Evolutionary conservation across 1,140 invertebrate species (phyloP).

Genomic region (Agraylea sexmaculata): DNA sequence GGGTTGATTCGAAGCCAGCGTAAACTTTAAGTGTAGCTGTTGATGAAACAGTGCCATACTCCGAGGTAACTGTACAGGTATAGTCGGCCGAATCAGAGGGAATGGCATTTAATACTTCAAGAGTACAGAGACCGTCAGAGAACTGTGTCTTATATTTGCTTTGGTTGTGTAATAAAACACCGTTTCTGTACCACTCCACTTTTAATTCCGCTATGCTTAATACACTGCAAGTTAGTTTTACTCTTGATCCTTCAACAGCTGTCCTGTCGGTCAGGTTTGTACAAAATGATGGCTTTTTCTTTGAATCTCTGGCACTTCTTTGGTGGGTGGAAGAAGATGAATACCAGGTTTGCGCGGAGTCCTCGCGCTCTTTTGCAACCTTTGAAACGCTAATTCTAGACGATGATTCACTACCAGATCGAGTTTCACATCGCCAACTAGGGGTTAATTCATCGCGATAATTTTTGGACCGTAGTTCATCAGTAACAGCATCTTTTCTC

Average conservation of each 20-base stretch:
- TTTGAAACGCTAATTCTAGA: conserved; percentile 2
- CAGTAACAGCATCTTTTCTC: not conserved
- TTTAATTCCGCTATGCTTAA: conserved; percentile 68
- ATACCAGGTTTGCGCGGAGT: conserved; percentile 1
- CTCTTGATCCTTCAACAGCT: conserved; percentile 55
- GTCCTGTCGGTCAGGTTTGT: conserved; percentile 67
- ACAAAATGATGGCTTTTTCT: conserved; percentile 67
- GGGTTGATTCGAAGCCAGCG: conserved; percentile 53
- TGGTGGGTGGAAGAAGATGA: conserved; percentile 20
- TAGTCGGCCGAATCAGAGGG: conserved; percentile 61
- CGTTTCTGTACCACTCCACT: conserved; percentile 76
- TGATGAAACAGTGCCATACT: conserved; percentile 54
- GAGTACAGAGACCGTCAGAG: conserved; percentile 55
- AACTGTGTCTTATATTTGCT: conserved; percentile 45
- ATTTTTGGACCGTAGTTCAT: not conserved
- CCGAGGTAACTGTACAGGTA: conserved; percentile 60
- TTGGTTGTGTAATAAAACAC: conserved; percentile 41
- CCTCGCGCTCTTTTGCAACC: not conserved
- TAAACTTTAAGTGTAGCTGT: conserved; percentile 60
- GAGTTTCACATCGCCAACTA: not conserved
- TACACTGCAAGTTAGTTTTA: conserved; percentile 75
- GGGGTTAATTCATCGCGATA: not conserved
- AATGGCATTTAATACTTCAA: conserved; percentile 58
- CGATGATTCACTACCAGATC: not conserved
- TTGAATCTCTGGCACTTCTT: conserved; percentile 31